Conservation (phyloP, 2,888 invertebrate species). For the Chrysotoxum bicinctum region DNA sequence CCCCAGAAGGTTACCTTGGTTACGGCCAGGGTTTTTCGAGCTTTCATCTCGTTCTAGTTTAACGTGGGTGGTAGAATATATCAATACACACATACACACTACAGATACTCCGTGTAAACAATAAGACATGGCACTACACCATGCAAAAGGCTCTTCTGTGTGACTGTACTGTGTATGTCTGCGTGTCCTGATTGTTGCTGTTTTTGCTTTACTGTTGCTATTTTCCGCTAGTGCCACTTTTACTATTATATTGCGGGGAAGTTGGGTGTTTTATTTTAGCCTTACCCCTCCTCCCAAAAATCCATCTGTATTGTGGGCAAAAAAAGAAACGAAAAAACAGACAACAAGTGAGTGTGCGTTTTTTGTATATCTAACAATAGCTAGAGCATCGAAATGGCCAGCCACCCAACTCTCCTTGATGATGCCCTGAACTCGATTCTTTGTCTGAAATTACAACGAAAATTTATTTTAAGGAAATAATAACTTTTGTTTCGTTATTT, state of each 20-base stretch:
- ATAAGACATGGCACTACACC: neutral
- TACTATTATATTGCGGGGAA: slow-evolving; percentile 34
- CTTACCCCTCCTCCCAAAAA: neutral
- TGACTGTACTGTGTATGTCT: slow-evolving; percentile 17
- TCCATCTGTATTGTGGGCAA: neutral
- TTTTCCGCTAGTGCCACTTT: slow-evolving; percentile 63
- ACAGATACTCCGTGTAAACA: neutral
- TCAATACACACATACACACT: neutral
- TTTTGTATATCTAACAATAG: slow-evolving; percentile 13
- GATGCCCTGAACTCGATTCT: slow-evolving; percentile 44
- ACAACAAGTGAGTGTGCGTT: slow-evolving; percentile 38
- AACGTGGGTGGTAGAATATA: slow-evolving; percentile 49
- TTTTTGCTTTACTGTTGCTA: slow-evolving; percentile 67
- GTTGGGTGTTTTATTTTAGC: neutral
- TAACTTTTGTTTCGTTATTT: slow-evolving; percentile 48
- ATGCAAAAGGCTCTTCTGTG: neutral
- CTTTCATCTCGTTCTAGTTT: slow-evolving; percentile 75
- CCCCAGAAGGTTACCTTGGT: slow-evolving; percentile 74
- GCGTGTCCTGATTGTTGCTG: slow-evolving; percentile 62
- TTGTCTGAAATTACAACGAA: slow-evolving; percentile 66
- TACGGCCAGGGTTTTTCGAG: slow-evolving; percentile 74
- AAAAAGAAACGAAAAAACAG: slow-evolving; percentile 34
- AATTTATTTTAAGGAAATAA: slow-evolving; percentile 67
- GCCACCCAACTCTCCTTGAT: slow-evolving; percentile 31
- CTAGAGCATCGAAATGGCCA: slow-evolving; percentile 38